phyloP scores from a whole-genome alignment of 2,888 invertebrate species.

The Eristalis pertinax region DNA sequence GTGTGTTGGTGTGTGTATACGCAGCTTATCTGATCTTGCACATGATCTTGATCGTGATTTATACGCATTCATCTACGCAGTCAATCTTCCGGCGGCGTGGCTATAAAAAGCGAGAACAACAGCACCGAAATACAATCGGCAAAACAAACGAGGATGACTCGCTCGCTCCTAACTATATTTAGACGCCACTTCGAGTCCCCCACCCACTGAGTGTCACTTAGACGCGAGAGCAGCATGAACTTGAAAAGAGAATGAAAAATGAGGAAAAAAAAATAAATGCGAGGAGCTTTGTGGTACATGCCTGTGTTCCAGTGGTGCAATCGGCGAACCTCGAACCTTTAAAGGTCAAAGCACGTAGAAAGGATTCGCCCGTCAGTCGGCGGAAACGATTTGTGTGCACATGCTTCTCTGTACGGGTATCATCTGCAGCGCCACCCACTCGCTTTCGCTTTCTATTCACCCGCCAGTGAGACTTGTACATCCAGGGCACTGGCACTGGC shows the following conservation, averaged over 20 bases:
- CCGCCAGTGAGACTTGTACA: not conserved
- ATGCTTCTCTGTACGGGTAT: not conserved
- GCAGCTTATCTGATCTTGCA: slow-evolving; percentile 34
- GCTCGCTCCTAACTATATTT: not conserved
- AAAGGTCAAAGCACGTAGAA: slow-evolving; percentile 29
- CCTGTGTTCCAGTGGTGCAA: not conserved
- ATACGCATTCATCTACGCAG: slow-evolving; percentile 53
- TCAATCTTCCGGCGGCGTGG: not conserved
- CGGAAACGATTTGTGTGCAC: not conserved
- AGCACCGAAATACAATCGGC: not conserved
- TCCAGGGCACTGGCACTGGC: not conserved
- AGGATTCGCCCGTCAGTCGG: not conserved
- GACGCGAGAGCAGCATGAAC: not conserved
- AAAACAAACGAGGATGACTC: not conserved
- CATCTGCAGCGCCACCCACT: not conserved
- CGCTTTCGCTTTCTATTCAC: not conserved
- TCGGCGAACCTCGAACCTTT: slow-evolving; percentile 31
- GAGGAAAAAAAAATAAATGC: not conserved
- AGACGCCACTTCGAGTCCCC: not conserved
- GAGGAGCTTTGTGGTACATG: not conserved
- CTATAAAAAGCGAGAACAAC: slow-evolving; percentile 19
- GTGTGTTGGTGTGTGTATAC: not conserved
- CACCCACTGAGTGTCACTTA: not conserved
- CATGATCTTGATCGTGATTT: slow-evolving; percentile 68
- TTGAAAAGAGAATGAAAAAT: slow-evolving; percentile 3